Evolutionary conservation across 37 sponge, comb jelly and placozoan genomes (phyloP).

Genomic region (Trichoplax adhaerens): DNA sequence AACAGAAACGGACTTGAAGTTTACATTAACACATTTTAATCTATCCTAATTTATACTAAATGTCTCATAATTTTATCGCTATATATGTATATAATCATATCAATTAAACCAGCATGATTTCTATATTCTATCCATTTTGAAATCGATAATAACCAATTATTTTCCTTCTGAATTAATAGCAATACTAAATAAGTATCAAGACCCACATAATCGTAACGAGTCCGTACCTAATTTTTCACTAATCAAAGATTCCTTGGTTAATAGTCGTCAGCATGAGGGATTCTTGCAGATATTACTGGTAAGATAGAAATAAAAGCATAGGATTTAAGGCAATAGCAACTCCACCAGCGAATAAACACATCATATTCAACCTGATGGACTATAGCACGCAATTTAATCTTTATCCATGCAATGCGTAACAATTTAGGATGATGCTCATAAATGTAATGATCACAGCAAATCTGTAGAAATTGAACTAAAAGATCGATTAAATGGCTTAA

Average conservation of each 20-base stretch:
- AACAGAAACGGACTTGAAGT: not conserved
- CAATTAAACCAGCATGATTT: too few species aligned
- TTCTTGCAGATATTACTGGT: constrained; percentile 77
- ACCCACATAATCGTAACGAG: not conserved
- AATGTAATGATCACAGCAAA: constrained; percentile 45
- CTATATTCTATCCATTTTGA: too few species aligned
- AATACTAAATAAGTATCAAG: too few species aligned
- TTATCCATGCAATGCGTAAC: not conserved
- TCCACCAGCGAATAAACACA: not conserved
- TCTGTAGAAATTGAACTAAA: constrained; percentile 49
- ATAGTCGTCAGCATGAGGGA: constrained; percentile 73
- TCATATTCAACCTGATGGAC: not conserved
- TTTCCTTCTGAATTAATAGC: too few species aligned
- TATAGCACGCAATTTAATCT: not conserved
- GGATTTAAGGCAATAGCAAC: not conserved
- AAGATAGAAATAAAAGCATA: constrained; percentile 2
- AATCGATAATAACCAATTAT: too few species aligned
- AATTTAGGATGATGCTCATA: constrained; percentile 42
- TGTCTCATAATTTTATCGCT: too few species aligned
- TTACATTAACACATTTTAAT: not conserved
- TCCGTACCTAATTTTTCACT: constrained; percentile 8
- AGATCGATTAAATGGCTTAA: constrained; percentile 9
- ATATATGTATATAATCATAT: too few species aligned
- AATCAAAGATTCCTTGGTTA: constrained; percentile 63
- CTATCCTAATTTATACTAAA: too few species aligned